phyloP scores from a whole-genome alignment of 2,113 vertebrate genomes.

The Ahaetulla prasina region DNA sequence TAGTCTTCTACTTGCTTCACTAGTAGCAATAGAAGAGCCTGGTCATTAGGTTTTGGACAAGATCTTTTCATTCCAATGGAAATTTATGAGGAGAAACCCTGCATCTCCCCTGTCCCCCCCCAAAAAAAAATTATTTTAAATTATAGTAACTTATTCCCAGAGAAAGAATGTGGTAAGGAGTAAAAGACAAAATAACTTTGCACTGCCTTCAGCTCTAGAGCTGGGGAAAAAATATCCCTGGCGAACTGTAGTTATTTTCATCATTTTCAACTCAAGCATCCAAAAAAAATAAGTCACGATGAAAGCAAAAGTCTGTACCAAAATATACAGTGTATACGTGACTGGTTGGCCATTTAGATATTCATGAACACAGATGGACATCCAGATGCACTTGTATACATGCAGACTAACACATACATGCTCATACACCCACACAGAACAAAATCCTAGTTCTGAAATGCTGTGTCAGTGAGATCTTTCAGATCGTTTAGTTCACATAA shows the following conservation, averaged over 20 bases:
- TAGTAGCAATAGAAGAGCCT: not conserved
- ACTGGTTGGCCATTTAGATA: conserved; percentile 7
- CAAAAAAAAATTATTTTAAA: not conserved
- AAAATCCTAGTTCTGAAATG: conserved; percentile 16
- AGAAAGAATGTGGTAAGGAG: not conserved
- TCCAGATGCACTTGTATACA: not conserved
- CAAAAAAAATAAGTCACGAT: not conserved
- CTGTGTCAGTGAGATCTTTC: conserved; percentile 46
- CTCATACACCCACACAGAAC: not conserved
- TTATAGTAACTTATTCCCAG: not conserved
- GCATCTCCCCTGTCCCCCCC: not conserved
- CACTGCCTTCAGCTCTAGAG: not conserved
- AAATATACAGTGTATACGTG: conserved; percentile 5
- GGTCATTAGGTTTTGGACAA: not conserved
- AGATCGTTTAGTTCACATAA: conserved; percentile 32
- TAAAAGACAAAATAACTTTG: not conserved
- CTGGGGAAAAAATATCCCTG: not conserved
- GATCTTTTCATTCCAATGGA: not conserved
- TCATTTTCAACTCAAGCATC: not conserved
- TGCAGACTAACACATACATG: not conserved
- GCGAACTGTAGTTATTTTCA: not conserved
- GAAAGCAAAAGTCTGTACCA: not conserved
- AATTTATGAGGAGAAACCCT: not conserved
- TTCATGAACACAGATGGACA: not conserved
- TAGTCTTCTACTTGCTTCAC: not conserved